A percentile compares a stretch with the other conserved stretches of the same genome.
Evolutionary conservation across 1,140 invertebrate species (phyloP).

Genomic region (Mamestra configurata): DNA sequence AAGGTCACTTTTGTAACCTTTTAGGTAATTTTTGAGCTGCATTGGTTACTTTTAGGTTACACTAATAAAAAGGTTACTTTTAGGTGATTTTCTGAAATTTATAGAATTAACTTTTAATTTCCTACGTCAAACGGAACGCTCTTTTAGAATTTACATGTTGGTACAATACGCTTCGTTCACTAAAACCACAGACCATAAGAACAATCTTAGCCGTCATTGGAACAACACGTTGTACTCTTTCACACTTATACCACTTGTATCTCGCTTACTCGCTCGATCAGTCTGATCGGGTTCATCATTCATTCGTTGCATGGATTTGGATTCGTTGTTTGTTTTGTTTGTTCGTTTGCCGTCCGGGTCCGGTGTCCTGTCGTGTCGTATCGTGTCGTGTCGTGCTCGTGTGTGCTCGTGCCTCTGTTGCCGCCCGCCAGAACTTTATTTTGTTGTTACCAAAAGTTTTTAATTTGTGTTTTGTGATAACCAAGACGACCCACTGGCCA

Average conservation of each 20-base stretch:
- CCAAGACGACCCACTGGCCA: no score
- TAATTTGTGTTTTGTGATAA: background rate
- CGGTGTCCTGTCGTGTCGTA: no score
- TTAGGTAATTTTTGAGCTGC: constrained; percentile 20
- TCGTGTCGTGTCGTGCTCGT: no score
- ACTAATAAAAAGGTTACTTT: constrained; percentile 25
- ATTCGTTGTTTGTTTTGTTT: background rate
- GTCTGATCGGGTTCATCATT: background rate
- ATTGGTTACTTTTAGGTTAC: constrained; percentile 22
- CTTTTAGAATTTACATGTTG: no score
- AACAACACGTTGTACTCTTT: background rate
- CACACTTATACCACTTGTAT: background rate
- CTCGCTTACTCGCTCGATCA: background rate
- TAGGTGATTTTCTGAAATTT: background rate
- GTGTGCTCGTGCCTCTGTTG: no score
- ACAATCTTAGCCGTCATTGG: no score
- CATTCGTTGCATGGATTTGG: background rate
- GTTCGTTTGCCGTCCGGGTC: background rate
- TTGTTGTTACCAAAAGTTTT: no score
- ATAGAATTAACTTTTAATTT: background rate
- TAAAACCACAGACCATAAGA: no score
- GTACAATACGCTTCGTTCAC: no score
- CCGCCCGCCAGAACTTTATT: no score
- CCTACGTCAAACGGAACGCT: background rate
- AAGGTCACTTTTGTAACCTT: constrained; percentile 25